Conservation (phyloP, 1,140 invertebrate genomes). For the Centruroides sculpturatus region DNA sequence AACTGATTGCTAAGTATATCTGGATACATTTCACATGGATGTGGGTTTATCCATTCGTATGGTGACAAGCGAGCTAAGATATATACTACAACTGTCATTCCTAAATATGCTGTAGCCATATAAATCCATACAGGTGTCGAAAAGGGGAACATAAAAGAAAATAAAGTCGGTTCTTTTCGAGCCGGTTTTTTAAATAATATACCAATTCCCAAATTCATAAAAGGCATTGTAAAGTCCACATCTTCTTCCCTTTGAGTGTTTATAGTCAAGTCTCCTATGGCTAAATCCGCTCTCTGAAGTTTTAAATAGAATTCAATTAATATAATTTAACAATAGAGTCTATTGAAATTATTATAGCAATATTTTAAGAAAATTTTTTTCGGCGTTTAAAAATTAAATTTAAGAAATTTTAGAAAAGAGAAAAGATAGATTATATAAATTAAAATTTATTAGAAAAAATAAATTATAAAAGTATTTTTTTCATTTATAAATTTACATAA, state of each 20-base stretch:
- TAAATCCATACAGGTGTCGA: slow-evolving; percentile 32
- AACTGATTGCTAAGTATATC: slow-evolving; percentile 25
- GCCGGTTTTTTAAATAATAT: slow-evolving; percentile 17
- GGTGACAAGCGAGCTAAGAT: slow-evolving; percentile 27
- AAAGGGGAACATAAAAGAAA: slow-evolving; percentile 32
- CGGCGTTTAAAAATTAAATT: too few species aligned
- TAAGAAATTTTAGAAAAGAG: too few species aligned
- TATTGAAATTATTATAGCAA: neutral
- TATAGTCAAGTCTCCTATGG: slow-evolving; percentile 83
- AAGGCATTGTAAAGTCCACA: slow-evolving; percentile 88
- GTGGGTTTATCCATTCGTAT: slow-evolving; percentile 27
- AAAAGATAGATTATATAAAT: too few species aligned
- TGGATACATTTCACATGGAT: slow-evolving; percentile 15
- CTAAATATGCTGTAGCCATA: slow-evolving; percentile 26
- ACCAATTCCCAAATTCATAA: slow-evolving; percentile 65
- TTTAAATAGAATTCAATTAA: neutral
- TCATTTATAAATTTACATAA: too few species aligned
- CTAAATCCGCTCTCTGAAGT: slow-evolving; percentile 61
- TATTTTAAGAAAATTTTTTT: neutral
- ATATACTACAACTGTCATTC: slow-evolving; percentile 31
- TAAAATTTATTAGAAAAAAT: too few species aligned
- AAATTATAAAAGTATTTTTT: too few species aligned
- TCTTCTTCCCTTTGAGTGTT: slow-evolving; percentile 75
- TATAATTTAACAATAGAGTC: too few species aligned
- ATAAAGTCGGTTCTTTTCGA: slow-evolving; percentile 25